These are phyloP conservation scores for Alaudala cheleensis DNA, from an alignment of 2,113 vertebrate genomes.

Conservation along the genomic window DNA sequence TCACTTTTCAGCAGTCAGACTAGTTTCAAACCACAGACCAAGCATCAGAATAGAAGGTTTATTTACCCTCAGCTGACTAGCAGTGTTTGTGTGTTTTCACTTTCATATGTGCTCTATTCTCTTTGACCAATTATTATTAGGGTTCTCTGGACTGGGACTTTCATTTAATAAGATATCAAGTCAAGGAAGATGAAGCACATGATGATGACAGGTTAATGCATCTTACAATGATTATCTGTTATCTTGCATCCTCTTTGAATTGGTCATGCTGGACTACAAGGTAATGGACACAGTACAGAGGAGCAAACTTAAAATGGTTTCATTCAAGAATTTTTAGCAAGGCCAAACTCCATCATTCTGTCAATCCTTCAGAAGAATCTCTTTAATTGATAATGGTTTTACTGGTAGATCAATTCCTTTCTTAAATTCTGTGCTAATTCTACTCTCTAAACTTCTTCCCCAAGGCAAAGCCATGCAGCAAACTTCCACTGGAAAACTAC, in stretches of 20 bases:
- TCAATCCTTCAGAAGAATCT: background rate
- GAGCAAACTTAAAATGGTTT: background rate
- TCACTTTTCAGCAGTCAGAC: background rate
- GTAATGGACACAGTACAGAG: background rate
- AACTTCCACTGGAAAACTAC: conserved; percentile 33
- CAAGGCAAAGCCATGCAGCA: background rate
- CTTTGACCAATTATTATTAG: background rate
- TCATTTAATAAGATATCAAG: background rate
- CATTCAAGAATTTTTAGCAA: conserved; percentile 16
- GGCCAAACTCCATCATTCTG: conserved; percentile 4
- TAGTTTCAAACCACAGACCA: background rate
- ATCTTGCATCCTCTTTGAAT: background rate
- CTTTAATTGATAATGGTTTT: background rate
- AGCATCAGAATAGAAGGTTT: background rate
- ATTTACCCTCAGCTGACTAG: background rate
- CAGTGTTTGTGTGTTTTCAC: background rate
- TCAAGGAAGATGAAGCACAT: background rate
- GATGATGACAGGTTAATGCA: background rate
- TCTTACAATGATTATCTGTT: background rate
- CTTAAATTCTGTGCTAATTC: conserved; percentile 27
- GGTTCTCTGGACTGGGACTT: background rate
- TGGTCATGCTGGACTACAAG: background rate
- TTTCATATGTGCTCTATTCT: background rate
- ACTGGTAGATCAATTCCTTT: background rate
- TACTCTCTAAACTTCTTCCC: conserved; percentile 19